phyloP scores from a whole-genome alignment of 2,888 invertebrate genomes.

The Dryadula phaetusa region DNA sequence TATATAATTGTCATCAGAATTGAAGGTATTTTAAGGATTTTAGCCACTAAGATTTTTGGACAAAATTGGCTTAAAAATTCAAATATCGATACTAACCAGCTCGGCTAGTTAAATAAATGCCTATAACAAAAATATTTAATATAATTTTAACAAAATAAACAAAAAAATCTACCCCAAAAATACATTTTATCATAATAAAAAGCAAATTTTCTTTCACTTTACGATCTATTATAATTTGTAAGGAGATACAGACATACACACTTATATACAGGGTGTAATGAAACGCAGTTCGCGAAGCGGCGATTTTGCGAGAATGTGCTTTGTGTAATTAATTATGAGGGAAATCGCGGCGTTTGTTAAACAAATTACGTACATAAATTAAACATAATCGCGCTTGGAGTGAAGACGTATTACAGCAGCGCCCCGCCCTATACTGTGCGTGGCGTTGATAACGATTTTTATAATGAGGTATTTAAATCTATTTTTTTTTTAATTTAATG shows the following conservation, averaged over 20 bases:
- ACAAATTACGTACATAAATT: conserved; percentile 51
- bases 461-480: too few relatives aligned
- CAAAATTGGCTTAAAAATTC: too few relatives aligned
- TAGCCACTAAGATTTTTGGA: too few relatives aligned
- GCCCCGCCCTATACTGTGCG: background rate
- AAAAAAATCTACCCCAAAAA: too few relatives aligned
- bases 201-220: background rate
- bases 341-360: conserved; percentile 46
- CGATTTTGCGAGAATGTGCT: conserved; percentile 34
- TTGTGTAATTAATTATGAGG: conserved; percentile 46
- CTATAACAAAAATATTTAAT: too few relatives aligned
- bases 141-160: too few relatives aligned
- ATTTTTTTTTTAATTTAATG: too few relatives aligned
- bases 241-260: conserved; percentile 6
- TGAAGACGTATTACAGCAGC: conserved; percentile 25
- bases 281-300: conserved; percentile 29
- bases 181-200: too few relatives aligned
- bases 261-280: conserved; percentile 16
- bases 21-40: too few relatives aligned
- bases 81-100: too few relatives aligned
- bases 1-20: too few relatives aligned
- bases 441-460: background rate
- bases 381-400: conserved; percentile 44
- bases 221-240: background rate
- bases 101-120: too few relatives aligned